These are phyloP conservation scores for Campoletis sonorensis DNA, from an alignment of 1,140 invertebrate species.

Conservation along the genomic window DNA sequence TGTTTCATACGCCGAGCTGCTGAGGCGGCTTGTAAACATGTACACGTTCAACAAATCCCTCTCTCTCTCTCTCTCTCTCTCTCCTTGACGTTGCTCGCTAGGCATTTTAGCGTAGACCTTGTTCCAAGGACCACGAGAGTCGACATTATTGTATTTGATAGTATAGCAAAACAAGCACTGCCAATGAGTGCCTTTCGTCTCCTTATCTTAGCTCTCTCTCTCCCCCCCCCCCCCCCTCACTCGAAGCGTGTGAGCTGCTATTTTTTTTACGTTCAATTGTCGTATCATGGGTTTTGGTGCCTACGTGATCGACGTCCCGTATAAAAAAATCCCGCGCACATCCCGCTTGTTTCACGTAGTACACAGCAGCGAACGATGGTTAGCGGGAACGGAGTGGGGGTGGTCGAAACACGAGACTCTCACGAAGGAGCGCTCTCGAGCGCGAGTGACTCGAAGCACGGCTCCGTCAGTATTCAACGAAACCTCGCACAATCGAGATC, in stretches of 20 bases:
- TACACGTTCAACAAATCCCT: too few relatives aligned
- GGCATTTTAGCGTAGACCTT: constrained; percentile 9
- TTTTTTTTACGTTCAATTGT: not conserved
- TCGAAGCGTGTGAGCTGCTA: not conserved
- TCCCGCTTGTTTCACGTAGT: constrained; percentile 58
- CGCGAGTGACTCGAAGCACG: constrained; percentile 29
- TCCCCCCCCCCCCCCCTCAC: not conserved
- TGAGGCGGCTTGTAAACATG: too few relatives aligned
- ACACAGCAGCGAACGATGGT: not conserved
- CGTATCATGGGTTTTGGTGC: constrained; percentile 31
- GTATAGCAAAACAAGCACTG: constrained; percentile 46
- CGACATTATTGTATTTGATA: constrained; percentile 60
- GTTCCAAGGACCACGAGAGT: constrained; percentile 56
- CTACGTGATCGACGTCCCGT: constrained; percentile 67
- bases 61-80: too few relatives aligned
- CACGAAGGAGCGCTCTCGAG: not conserved
- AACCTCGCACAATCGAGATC: constrained; percentile 55
- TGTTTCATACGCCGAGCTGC: too few relatives aligned
- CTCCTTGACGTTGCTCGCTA: too few relatives aligned
- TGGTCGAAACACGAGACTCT: constrained; percentile 2
- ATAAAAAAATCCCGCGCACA: constrained; percentile 60
- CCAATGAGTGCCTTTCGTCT: not conserved
- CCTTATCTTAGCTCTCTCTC: too few relatives aligned
- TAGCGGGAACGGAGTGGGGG: not conserved
- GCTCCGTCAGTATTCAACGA: constrained; percentile 58